Base-by-base conservation (phyloP, 2,797 vertebrate genomes). In the Manis crassicaudata region DNA sequence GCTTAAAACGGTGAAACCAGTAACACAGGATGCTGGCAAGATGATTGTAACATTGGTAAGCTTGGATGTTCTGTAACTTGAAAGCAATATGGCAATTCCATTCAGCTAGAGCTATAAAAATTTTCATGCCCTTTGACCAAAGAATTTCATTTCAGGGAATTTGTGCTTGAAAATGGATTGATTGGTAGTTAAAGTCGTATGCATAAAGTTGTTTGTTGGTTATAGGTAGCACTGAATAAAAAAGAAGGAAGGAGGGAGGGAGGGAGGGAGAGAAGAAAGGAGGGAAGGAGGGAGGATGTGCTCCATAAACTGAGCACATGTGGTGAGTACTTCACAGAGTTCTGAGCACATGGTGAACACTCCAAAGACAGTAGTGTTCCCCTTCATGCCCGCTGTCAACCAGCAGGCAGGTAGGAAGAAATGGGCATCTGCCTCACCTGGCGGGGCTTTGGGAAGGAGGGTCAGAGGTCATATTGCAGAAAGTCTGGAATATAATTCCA, bases 281-380 rank as follows among this genome's bases (percentile, higher is more conserved):
- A 25, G 17, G 0, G 14, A 32, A 46, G 2, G 14, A 12, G 43
- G 2, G 13, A 76, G 29, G 29, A 5, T 5, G 4, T 1, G 13
- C 46, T 17, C 52, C 43, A 32, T 23, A 58, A 54, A 77, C 65
- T n/a, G 13, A 76, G 37, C 5, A 12, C 27, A 16, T 0, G 70
- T 18, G 50, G 50, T 5, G 27, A 80, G 54, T 54, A 52, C n/a
- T 12, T 5, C 20, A 29, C 3, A 4, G 29, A 86, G 76, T 18
- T 7, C 91, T 70, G 58, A 70, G 68, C 21, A 5, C 6, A 5
- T 6, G 10, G 12, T 2, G 17, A 35, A 6, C 23, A 11, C 56
- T 7, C 43, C 50, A 65, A 6, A 80, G 58, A 37, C 7, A 10
- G 40, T 4, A 27, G 7, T 12, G 3, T 54, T 35, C 18, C 27